phyloP scores from a whole-genome alignment of 2,888 invertebrate species.

The Adineta ricciae region DNA sequence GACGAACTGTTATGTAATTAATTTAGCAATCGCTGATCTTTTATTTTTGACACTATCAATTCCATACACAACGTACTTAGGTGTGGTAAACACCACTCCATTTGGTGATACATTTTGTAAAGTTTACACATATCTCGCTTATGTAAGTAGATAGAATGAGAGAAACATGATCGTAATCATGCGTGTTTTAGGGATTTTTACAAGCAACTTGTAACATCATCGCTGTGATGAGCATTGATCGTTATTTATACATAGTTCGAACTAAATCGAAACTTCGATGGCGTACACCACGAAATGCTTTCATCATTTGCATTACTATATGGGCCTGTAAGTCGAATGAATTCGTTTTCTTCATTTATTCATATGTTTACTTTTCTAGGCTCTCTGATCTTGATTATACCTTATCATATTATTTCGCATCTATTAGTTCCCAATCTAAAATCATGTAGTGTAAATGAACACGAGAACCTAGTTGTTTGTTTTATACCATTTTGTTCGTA shows the following conservation, averaged over 20 bases:
- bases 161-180: not conserved
- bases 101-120: not conserved
- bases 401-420: not conserved
- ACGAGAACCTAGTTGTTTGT: not conserved
- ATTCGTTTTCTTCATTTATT: not conserved
- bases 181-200: not conserved
- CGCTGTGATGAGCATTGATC: slow-evolving; percentile 32
- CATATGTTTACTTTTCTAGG: not conserved
- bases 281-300: not conserved
- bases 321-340: not conserved
- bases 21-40: slow-evolving; percentile 32
- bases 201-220: slow-evolving; percentile 31
- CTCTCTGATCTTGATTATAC: not conserved
- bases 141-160: not conserved
- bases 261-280: slow-evolving; percentile 12
- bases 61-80: slow-evolving; percentile 32
- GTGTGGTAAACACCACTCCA: slow-evolving; percentile 24
- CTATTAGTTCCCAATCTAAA: no score
- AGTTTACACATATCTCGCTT: not conserved
- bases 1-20: slow-evolving; percentile 32
- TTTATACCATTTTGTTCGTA: slow-evolving; percentile 11
- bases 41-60: slow-evolving; percentile 31
- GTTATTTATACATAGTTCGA: slow-evolving; percentile 22
- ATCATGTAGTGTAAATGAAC: not conserved
- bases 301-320: not conserved